Evolutionary conservation across 2,888 invertebrate genomes (phyloP), one percentile per base, ranked within the genome.

Genomic region (Axea sp.): DNA sequence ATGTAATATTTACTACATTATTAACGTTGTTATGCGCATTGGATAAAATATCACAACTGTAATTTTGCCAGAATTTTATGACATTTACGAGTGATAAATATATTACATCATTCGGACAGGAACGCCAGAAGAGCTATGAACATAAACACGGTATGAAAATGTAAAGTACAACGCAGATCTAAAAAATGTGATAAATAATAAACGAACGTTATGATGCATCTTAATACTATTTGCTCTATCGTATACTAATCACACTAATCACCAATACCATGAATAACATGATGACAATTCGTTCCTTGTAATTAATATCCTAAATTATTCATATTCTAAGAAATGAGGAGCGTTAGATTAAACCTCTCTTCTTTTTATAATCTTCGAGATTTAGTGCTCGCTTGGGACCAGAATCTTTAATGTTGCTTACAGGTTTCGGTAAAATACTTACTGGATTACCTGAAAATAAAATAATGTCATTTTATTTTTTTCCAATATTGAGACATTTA

Each of bases 321-420:
- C 2, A 19, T 4, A 19, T 19, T 19, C 19, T 19, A 19, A 19
- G 2, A 19, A 0, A 39, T 9, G 35, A 22, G 41, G 72, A 78
- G 71, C 77, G 83, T 87, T 91, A 95, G 88, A 97, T 96, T 74
- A 97, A 92, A 55, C 96, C 96, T 80, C 96, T 92, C 83, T 96
- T 94, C 88, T 96, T 96, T 90, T 97, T 97, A 88, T 96, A 97
- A 86, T 96, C 96, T 83, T 96, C 96, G 75, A 97, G 89, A 86
- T 97, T 97, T 37, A 97, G 89, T 0, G 96, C 95, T 62, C 96
- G 89, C 77, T 94, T 92, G 3, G 96, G 96, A 0, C 94, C 95
- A 0, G 93, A 92, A 81, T 95, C 95, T 85, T 93, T 93, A 55
- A 92, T 91, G 81, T 92, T 92, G 7, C 92, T 91, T 26, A 92